phyloP scores from a whole-genome alignment of 2,797 vertebrate genomes.

The Morus bassanus region DNA sequence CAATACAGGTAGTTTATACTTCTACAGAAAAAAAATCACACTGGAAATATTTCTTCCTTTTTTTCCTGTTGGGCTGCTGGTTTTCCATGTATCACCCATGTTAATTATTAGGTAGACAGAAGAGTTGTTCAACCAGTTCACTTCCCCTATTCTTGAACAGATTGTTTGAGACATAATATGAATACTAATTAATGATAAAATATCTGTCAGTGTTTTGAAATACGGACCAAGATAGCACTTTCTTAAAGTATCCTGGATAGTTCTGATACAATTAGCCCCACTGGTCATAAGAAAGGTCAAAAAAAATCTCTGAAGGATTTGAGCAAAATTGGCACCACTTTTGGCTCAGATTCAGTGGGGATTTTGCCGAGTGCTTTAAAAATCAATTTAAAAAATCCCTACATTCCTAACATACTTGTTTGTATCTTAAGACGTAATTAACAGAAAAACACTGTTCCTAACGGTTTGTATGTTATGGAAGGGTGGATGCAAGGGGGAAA shows the following conservation, averaged over 20 bases:
- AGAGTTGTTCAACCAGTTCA: conserved; percentile 78
- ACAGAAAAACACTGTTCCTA: conserved; percentile 15
- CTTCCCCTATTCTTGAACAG: conserved; percentile 79
- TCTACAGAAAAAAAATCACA: not conserved
- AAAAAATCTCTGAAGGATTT: conserved; percentile 36
- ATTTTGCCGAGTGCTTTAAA: conserved; percentile 32
- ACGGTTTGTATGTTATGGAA: not conserved
- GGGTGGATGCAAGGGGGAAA: not conserved
- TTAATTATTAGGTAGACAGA: conserved; percentile 76
- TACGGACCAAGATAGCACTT: conserved; percentile 74
- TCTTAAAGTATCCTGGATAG: conserved; percentile 63
- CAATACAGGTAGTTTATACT: conserved; percentile 62
- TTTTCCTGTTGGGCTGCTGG: conserved; percentile 42
- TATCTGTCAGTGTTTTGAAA: conserved; percentile 80
- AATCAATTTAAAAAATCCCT: conserved; percentile 7
- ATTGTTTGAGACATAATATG: conserved; percentile 85
- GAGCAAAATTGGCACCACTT: conserved; percentile 67
- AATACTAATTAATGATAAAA: conserved; percentile 83
- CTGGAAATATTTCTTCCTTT: not conserved
- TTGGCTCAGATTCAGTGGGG: conserved; percentile 61
- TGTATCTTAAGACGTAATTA: conserved; percentile 25
- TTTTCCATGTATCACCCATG: conserved; percentile 59
- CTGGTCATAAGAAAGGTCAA: conserved; percentile 67
- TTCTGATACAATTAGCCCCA: conserved; percentile 65
- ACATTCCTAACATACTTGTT: conserved; percentile 42